Evolutionary conservation across 2,113 vertebrate species (phyloP).

Genomic region (Natator depressus): DNA sequence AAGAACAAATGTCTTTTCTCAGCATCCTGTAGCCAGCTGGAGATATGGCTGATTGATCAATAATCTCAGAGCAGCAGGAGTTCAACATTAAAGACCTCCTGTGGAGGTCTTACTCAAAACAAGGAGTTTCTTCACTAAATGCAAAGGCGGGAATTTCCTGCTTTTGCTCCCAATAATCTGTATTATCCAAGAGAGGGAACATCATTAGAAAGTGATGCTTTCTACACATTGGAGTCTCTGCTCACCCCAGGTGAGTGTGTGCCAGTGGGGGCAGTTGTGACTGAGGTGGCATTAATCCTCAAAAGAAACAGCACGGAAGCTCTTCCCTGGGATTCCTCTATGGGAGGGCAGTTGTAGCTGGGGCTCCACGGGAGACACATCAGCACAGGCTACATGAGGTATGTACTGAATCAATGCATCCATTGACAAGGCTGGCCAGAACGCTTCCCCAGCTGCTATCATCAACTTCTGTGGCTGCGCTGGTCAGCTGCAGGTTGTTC

Average conservation of each 20-base stretch:
- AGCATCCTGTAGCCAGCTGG: neutral
- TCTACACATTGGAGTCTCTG: neutral
- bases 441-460: neutral
- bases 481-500: neutral
- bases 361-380: neutral
- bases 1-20: constrained; percentile 36
- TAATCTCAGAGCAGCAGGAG: neutral
- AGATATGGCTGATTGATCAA: neutral
- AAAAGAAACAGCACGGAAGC: neutral
- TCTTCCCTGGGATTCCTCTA: neutral
- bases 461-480: neutral
- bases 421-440: neutral
- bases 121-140: neutral
- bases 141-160: neutral
- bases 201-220: neutral
- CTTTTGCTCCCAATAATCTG: constrained; percentile 8
- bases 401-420: neutral
- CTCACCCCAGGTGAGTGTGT: neutral
- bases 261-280: neutral
- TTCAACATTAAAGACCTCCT: neutral
- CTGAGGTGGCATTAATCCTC: neutral
- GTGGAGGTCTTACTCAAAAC: neutral
- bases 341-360: neutral
- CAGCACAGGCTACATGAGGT: neutral
- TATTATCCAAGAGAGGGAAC: neutral